A percentile compares a stretch with the other conserved stretches of the same genome.
These are phyloP conservation scores for Lepus timidus DNA, from an alignment of 2,113 vertebrate species.

Conservation along the genomic window DNA sequence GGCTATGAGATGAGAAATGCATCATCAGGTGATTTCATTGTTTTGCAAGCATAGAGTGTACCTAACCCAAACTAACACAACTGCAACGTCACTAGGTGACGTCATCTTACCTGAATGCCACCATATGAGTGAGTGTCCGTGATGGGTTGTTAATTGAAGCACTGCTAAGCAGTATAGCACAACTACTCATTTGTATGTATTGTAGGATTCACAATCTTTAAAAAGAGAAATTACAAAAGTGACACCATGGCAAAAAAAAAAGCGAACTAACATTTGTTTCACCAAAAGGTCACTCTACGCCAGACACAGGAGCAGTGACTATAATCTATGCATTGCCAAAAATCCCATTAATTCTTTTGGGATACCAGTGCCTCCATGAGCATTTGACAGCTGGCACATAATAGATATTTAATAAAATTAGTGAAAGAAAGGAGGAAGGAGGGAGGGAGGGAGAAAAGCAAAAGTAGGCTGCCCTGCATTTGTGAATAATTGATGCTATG, in stretches of 20 bases:
- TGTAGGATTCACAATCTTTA: neutral
- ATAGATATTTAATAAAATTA: neutral
- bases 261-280: neutral
- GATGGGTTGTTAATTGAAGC: no score
- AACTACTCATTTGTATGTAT: neutral
- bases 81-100: no score
- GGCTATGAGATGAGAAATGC: no score
- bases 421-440: neutral
- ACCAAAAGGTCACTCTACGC: neutral
- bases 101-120: no score
- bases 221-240: neutral
- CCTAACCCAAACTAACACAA: no score
- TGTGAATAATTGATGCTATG: constrained; percentile 27
- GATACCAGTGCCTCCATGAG: neutral
- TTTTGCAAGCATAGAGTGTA: no score
- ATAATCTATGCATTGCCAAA: rapidly evolving
- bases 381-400: neutral
- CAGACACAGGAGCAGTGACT: neutral
- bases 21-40: no score
- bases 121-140: no score
- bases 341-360: neutral
- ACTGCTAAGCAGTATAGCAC: no score
- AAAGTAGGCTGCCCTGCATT: neutral
- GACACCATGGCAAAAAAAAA: neutral
- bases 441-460: neutral